phyloP scores from a whole-genome alignment of 2,113 vertebrate genomes.

The Canis aureus region DNA sequence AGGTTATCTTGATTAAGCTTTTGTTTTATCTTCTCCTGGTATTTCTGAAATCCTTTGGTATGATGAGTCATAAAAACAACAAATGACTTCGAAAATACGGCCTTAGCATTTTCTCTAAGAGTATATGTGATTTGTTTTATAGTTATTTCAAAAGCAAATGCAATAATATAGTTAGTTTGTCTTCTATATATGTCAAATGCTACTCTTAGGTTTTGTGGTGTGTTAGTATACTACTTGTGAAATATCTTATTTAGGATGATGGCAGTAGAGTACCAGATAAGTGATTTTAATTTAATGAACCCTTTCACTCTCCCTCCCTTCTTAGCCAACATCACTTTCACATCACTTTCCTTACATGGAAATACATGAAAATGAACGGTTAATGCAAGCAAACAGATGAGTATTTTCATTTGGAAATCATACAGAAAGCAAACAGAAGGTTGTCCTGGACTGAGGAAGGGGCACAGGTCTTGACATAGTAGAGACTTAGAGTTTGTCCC shows the following conservation, averaged over 20 bases:
- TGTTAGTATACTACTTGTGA: not conserved
- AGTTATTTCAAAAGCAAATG: not conserved
- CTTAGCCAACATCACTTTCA: not conserved
- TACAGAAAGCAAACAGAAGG: not conserved
- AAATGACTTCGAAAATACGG: not conserved
- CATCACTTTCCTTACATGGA: not conserved
- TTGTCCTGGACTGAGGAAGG: not conserved
- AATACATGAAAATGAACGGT: not conserved
- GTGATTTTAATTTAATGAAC: not conserved
- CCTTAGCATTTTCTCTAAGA: constrained; percentile 17
- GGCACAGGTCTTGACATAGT: not conserved
- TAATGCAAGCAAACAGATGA: not conserved
- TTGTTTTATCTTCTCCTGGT: not conserved
- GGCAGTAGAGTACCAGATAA: not conserved
- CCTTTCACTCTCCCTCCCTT: not conserved
- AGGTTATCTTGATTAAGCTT: not conserved
- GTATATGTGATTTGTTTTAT: not conserved
- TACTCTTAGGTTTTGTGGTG: not conserved
- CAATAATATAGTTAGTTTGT: not conserved
- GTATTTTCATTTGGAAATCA: not conserved
- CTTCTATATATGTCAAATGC: not conserved
- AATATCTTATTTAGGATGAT: not conserved
- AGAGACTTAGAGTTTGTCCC: not conserved
- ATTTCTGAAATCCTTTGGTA: constrained; percentile 52
- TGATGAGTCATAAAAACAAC: constrained; percentile 26